A percentile compares a stretch with the other conserved stretches of the same genome.
Conservation (phyloP, 2,113 vertebrate species). For the Trematocara unimaculatum region DNA sequence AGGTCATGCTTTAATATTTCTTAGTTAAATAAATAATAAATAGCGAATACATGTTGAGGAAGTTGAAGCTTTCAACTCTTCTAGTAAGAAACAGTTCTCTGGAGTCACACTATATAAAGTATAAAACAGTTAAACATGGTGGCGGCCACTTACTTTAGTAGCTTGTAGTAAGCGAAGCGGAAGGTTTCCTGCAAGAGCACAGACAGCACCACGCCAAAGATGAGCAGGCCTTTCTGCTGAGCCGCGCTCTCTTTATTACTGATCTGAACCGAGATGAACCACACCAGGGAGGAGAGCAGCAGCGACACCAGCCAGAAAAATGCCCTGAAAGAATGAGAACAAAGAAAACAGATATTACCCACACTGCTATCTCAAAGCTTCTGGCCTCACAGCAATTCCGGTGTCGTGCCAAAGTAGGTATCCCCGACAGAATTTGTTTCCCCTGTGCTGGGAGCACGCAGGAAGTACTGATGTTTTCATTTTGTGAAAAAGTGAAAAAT, state of each 20-base stretch:
- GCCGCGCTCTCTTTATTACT: conserved; percentile 60
- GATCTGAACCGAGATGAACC: conserved; percentile 73
- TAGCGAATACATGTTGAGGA: not conserved
- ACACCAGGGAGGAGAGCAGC: conserved; percentile 74
- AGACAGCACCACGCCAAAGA: conserved; percentile 75
- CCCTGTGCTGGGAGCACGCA: too few relatives aligned
- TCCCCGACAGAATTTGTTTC: too few relatives aligned
- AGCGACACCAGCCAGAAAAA: conserved; percentile 79
- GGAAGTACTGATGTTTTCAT: too few relatives aligned
- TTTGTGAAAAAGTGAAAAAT: too few relatives aligned
- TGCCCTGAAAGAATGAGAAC: conserved; percentile 36
- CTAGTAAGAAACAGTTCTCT: not conserved
- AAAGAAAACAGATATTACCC: not conserved
- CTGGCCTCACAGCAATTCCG: not conserved
- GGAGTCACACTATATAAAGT: not conserved
- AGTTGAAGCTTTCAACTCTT: not conserved
- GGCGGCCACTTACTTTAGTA: conserved; percentile 74
- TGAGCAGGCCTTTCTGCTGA: conserved; percentile 72
- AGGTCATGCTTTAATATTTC: not conserved
- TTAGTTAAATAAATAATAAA: not conserved
- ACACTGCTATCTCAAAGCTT: not conserved
- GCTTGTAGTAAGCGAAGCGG: conserved; percentile 71
- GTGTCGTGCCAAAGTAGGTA: too few relatives aligned
- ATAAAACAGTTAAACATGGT: not conserved
- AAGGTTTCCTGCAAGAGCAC: conserved; percentile 77